phyloP scores from a whole-genome alignment of 2,888 invertebrate genomes.

The Agrotis exclamationis region DNA sequence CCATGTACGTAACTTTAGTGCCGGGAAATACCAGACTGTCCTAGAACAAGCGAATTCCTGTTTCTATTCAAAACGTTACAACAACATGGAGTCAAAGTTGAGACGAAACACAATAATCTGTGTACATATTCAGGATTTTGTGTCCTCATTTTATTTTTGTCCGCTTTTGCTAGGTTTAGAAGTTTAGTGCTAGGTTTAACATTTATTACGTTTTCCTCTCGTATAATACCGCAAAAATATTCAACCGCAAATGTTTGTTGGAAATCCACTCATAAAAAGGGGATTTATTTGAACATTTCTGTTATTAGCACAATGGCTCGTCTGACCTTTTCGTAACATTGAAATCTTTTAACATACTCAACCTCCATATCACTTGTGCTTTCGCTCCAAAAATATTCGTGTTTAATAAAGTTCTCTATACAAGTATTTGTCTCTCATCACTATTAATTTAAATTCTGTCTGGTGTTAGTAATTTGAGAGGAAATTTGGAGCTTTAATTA shows the following conservation, averaged over 20 bases:
- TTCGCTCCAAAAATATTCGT: background rate
- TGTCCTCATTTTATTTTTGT: constrained; percentile 32
- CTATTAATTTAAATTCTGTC: constrained; percentile 31
- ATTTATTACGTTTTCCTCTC: constrained; percentile 12
- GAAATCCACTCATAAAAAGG: constrained; percentile 37
- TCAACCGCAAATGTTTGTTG: constrained; percentile 35
- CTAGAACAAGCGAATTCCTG: constrained; percentile 34
- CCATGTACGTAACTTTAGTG: constrained; percentile 2
- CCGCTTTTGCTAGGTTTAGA: constrained; percentile 24
- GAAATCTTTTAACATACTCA: constrained; percentile 28
- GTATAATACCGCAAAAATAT: constrained; percentile 31
- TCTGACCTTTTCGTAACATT: constrained; percentile 47
- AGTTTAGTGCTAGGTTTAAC: constrained; percentile 13
- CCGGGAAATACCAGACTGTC: constrained; percentile 34
- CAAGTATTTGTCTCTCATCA: constrained; percentile 9
- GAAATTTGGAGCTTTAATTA: constrained; percentile 44
- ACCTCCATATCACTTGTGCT: constrained; percentile 20
- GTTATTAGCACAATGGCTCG: constrained; percentile 48
- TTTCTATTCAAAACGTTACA: constrained; percentile 49
- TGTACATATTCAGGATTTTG: constrained; percentile 30
- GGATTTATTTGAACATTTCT: constrained; percentile 29
- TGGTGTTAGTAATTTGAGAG: constrained; percentile 23
- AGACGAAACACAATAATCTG: constrained; percentile 46
- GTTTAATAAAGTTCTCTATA: constrained; percentile 19
- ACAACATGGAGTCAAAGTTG: constrained; percentile 41